Evolutionary conservation across 2,113 vertebrate species (phyloP), one percentile per base, ranked within the genome.

Genomic region (Melanocharis versteri): DNA sequence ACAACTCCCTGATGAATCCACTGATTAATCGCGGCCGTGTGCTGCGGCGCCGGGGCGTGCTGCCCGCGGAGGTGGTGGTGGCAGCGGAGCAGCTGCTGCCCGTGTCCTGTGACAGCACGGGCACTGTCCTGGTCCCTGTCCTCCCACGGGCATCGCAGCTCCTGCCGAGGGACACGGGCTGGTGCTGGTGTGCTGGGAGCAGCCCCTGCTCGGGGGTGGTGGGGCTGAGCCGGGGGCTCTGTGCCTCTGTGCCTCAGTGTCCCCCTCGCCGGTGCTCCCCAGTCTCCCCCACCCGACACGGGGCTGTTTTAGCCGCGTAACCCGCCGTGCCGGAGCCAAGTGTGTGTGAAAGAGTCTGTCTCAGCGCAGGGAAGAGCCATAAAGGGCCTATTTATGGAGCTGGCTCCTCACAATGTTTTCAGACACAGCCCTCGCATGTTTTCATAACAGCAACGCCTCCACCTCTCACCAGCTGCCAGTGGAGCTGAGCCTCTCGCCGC

Each of bases 371-470:
- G 28, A 72, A 53, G 90, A 61, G 64, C 89, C 92, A 90, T 73
- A 57, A 96, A 97, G 92, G 82, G 76, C 83, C 90, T 80, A 64
- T 95, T 97, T 90, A 57, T 81, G 96, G 56, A 60, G 90, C 90
- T 92, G 95, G 89, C 94, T 97, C 91, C 90, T 77, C 4, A 17
- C 90, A 58, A 21, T 94, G 93, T 97, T 96, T 97, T 88, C 95
- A 95, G 94, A 92, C 94, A 57, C 90, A 90, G 85, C 96, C 96
- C 90, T 86, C 92, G 79, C 83, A 72, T 97, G 96, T 97, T 97
- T 96, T 94, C 94, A 33, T 95, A 96, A 77, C 94, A 93, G 92
- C 90, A 48, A 88, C 79, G 90, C 95, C 95, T 95, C 90, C 89
- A 13, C 53, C 90, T 64, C 90, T 85, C 42, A 12, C 90, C 88